Conservation (phyloP, 2,113 vertebrate genomes). For the Pongo pygmaeus region DNA sequence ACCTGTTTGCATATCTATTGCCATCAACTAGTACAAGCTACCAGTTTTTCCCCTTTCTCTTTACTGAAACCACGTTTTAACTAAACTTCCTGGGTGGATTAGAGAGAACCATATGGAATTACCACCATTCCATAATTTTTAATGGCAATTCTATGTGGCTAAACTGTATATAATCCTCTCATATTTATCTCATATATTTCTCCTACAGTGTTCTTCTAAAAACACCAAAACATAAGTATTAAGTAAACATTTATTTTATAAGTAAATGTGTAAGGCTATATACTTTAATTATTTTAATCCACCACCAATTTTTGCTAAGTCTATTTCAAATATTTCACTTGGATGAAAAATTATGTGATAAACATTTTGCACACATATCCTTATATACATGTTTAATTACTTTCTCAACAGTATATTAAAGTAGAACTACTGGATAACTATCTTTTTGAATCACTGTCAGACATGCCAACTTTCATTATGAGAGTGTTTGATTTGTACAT, state of each 20-base stretch:
- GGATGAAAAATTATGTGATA: background rate
- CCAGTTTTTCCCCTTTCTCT: background rate
- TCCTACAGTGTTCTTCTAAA: background rate
- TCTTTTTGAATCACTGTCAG: background rate
- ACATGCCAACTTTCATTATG: background rate
- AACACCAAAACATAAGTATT: background rate
- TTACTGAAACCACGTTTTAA: background rate
- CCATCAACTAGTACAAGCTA: background rate
- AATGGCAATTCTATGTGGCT: background rate
- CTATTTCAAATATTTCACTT: slow-evolving; percentile 19
- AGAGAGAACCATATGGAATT: background rate
- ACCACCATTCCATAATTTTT: background rate
- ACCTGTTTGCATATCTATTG: background rate
- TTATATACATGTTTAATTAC: background rate
- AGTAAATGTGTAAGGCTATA: background rate
- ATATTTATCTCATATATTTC: background rate
- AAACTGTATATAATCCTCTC: background rate
- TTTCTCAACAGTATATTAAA: background rate
- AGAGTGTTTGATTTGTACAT: background rate
- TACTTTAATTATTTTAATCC: background rate
- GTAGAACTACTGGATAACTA: background rate
- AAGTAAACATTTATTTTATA: background rate
- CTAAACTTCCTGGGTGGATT: background rate
- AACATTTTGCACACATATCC: background rate
- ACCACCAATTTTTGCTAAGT: background rate